A percentile compares a stretch with the other conserved stretches of the same genome.
These are phyloP conservation scores for Oryzias dopingdopingensis DNA, from an alignment of 2,797 vertebrate genomes.

Conservation along the genomic window DNA sequence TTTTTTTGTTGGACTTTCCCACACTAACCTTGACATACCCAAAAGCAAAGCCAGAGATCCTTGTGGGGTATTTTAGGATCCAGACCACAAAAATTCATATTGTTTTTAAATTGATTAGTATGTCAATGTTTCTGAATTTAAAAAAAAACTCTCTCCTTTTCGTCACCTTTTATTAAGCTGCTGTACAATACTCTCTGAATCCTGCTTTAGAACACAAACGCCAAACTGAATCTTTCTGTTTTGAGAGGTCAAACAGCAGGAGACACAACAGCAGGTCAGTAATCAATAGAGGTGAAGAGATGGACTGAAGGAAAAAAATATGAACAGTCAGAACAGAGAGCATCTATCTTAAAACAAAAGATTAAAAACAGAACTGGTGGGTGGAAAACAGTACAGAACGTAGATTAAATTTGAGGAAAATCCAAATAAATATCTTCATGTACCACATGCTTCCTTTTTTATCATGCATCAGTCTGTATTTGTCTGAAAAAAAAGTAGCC, in stretches of 20 bases:
- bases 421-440: slow-evolving; percentile 22
- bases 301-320: slow-evolving; percentile 12
- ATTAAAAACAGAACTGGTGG: background rate
- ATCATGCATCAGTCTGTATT: slow-evolving; percentile 15
- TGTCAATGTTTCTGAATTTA: no score
- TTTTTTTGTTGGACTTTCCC: no score
- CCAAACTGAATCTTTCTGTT: no score
- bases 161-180: no score
- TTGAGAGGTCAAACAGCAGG: slow-evolving; percentile 17
- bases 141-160: no score
- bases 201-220: no score
- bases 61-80: no score
- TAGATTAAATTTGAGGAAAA: slow-evolving; percentile 29
- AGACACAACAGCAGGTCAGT: slow-evolving; percentile 10
- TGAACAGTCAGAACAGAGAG: slow-evolving; percentile 16
- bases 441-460: background rate
- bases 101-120: no score
- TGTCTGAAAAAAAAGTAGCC: slow-evolving; percentile 39
- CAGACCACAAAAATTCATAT: no score
- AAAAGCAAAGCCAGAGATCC: no score
- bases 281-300: slow-evolving; percentile 28
- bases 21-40: no score
- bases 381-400: background rate
- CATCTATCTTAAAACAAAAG: slow-evolving; percentile 1
- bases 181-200: no score